A percentile compares a stretch with the other conserved stretches of the same genome.
Conservation (phyloP, 2,888 invertebrate species). For the Cataglyphis cursor region DNA sequence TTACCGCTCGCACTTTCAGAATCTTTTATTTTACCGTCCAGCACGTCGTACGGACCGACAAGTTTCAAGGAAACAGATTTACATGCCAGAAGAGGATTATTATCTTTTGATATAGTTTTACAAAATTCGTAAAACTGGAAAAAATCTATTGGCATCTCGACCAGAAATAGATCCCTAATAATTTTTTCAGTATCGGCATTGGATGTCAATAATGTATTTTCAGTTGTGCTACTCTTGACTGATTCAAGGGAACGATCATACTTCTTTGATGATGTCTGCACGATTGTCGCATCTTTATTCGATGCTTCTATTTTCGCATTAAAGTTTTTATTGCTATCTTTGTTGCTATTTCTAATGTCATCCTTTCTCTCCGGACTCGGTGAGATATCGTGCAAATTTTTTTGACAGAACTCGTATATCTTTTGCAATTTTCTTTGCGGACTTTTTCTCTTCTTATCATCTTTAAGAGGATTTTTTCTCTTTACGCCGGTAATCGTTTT, state of each 20-base stretch:
- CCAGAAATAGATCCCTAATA: slow-evolving; percentile 92
- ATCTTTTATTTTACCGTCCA: slow-evolving; percentile 89
- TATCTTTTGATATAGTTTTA: slow-evolving; percentile 87
- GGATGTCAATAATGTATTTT: slow-evolving; percentile 3
- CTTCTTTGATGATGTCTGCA: neutral
- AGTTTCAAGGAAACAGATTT: slow-evolving; percentile 90
- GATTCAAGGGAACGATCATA: neutral
- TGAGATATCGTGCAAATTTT: slow-evolving; percentile 57
- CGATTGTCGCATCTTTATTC: neutral
- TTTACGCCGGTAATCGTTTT: slow-evolving; percentile 45
- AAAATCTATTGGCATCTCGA: slow-evolving; percentile 97
- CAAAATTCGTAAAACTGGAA: slow-evolving; percentile 94
- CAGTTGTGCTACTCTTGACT: neutral
- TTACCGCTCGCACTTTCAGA: slow-evolving; percentile 88
- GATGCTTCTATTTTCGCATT: neutral
- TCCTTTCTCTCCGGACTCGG: slow-evolving; percentile 57
- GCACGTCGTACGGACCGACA: slow-evolving; percentile 96
- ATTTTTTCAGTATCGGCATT: slow-evolving; percentile 66
- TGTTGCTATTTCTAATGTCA: neutral
- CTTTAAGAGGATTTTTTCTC: slow-evolving; percentile 58
- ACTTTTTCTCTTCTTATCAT: slow-evolving; percentile 46
- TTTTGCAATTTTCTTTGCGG: slow-evolving; percentile 50
- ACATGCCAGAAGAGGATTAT: slow-evolving; percentile 90
- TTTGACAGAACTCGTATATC: neutral
- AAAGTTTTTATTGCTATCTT: slow-evolving; percentile 11